Percentiles rank a stretch among this genome's conserved stretches.
Evolutionary conservation across 2,888 invertebrate species (phyloP).

Genomic region (Archaeoteleia sp.): DNA sequence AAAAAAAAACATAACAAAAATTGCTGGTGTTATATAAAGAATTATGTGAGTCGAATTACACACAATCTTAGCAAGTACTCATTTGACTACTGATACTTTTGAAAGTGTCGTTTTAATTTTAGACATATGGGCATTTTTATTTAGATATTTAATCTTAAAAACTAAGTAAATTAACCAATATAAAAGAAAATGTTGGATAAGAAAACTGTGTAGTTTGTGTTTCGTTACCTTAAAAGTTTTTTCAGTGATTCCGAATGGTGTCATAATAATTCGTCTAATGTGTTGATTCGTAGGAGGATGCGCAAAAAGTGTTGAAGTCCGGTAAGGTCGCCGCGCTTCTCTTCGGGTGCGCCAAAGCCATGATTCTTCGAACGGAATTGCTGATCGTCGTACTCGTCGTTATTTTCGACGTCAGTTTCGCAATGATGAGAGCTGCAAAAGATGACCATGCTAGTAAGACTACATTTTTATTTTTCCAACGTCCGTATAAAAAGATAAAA

Average conservation of each 20-base stretch:
- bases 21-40: no score
- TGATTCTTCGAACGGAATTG: constrained; percentile 49
- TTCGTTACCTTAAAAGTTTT: constrained; percentile 1
- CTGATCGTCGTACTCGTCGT: constrained; percentile 54
- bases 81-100: no score
- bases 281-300: constrained; percentile 23
- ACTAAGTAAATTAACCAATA: no score
- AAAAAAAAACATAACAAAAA: no score
- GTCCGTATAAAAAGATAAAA: background rate
- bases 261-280: constrained; percentile 1
- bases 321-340: constrained; percentile 11
- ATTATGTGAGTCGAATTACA: no score
- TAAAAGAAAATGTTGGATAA: no score
- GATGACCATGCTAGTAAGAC: constrained; percentile 64
- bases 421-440: constrained; percentile 60
- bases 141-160: no score
- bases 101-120: no score
- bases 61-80: no score
- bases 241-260: background rate
- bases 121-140: no score
- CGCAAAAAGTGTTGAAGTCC: constrained; percentile 25
- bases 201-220: background rate
- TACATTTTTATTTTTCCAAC: background rate
- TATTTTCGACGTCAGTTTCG: constrained; percentile 52
- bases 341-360: constrained; percentile 20